Evolutionary conservation across 2,113 vertebrate species (phyloP).

Genomic region (Sprattus sprattus): DNA sequence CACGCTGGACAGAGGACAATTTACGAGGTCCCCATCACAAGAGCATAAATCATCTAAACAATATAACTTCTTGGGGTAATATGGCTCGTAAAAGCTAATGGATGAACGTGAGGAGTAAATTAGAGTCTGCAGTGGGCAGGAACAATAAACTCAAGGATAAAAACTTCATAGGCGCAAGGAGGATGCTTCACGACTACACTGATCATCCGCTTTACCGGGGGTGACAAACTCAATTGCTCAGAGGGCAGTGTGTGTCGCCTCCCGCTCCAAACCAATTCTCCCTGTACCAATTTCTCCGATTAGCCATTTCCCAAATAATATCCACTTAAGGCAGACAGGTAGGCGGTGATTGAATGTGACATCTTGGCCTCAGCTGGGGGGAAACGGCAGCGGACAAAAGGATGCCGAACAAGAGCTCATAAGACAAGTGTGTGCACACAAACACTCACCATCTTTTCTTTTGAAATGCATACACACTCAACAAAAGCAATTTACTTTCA

Average conservation of each 20-base stretch:
- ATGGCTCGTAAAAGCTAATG: slow-evolving; percentile 19
- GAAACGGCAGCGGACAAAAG: neutral
- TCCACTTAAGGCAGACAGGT: neutral
- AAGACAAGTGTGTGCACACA: neutral
- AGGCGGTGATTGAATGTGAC: neutral
- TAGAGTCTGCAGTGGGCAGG: slow-evolving; percentile 3
- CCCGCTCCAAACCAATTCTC: slow-evolving; percentile 14
- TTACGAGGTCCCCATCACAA: slow-evolving; percentile 24
- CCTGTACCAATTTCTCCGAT: slow-evolving; percentile 13
- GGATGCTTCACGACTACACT: neutral
- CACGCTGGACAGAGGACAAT: slow-evolving; percentile 21
- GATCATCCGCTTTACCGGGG: neutral
- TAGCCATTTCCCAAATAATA: slow-evolving; percentile 18
- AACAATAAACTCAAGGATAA: slow-evolving; percentile 16
- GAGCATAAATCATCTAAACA: slow-evolving; percentile 30
- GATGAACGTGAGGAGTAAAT: neutral
- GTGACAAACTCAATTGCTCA: slow-evolving; percentile 16
- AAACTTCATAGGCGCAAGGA: neutral
- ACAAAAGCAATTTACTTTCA: neutral
- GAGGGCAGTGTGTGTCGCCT: neutral
- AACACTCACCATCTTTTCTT: neutral
- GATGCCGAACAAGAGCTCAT: neutral
- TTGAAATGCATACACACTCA: neutral
- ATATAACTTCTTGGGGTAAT: slow-evolving; percentile 28
- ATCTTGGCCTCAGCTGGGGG: neutral